Evolutionary conservation across 92 coral and sea anemone species (phyloP).

Genomic region (Phenganax stokvisi): DNA sequence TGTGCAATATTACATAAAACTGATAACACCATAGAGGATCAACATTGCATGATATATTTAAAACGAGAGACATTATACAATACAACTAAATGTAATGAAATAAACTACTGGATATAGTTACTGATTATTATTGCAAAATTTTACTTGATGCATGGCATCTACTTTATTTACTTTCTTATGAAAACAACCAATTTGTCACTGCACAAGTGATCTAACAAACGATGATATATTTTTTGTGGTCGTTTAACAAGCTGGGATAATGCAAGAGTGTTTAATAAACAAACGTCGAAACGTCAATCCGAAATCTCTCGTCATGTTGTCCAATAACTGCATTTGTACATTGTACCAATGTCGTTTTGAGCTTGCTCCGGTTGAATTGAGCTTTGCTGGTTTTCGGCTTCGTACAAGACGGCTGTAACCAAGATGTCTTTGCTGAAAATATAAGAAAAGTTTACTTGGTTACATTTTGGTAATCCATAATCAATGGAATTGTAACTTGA

Average conservation of each 20-base stretch:
- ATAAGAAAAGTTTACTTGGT: background rate
- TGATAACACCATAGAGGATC: too few species aligned
- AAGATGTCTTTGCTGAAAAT: slow-evolving; percentile 1
- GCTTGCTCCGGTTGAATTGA: background rate
- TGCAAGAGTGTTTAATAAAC: too few species aligned
- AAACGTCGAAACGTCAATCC: background rate
- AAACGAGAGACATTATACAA: too few species aligned
- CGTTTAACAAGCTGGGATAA: too few species aligned
- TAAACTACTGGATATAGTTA: too few species aligned
- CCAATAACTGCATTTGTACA: background rate
- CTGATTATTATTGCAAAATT: background rate
- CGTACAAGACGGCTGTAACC: background rate
- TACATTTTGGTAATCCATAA: too few species aligned
- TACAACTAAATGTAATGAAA: too few species aligned
- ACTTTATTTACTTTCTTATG: slow-evolving; percentile 14
- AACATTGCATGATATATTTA: too few species aligned
- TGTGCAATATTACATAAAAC: too few species aligned
- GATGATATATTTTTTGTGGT: background rate
- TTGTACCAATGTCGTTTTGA: background rate
- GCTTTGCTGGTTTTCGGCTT: background rate
- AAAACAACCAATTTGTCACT: background rate
- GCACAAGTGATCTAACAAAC: background rate
- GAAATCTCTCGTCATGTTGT: background rate
- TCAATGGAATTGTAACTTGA: too few species aligned
- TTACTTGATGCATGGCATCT: slow-evolving; percentile 31